phyloP scores from a whole-genome alignment of 2,113 vertebrate genomes.

The Cricetomys ansorgei region DNA sequence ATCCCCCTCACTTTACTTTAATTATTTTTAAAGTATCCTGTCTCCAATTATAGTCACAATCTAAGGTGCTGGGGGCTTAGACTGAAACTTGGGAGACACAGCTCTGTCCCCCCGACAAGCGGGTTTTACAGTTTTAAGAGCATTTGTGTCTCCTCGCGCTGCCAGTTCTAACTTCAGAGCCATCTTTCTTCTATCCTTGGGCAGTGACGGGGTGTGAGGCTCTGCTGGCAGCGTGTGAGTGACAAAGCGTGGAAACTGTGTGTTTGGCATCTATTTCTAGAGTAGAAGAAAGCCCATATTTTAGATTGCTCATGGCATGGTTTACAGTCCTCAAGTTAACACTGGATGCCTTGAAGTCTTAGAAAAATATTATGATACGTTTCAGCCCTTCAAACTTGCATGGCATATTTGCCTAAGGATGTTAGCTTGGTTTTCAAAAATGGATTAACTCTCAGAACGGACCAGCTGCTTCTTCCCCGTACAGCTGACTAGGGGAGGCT shows the following conservation, averaged over 20 bases:
- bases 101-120: neutral
- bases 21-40: neutral
- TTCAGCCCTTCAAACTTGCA: conserved; percentile 17
- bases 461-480: neutral
- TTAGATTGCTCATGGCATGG: conserved; percentile 39
- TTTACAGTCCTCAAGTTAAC: conserved; percentile 59
- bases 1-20: neutral
- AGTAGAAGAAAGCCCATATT: conserved; percentile 24
- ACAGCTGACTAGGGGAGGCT: neutral
- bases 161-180: neutral
- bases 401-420: conserved; percentile 40
- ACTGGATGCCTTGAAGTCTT: conserved; percentile 47
- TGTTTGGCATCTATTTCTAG: conserved; percentile 66
- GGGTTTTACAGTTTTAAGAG: neutral
- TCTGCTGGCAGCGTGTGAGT: neutral
- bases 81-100: neutral
- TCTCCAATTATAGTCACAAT: conserved; percentile 15
- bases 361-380: conserved; percentile 63
- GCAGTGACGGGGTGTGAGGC: neutral
- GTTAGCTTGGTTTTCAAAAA: conserved; percentile 10
- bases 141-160: neutral
- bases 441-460: neutral
- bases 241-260: conserved; percentile 30
- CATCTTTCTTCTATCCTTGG: neutral
- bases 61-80: neutral